Base-by-base conservation (phyloP, 2,113 vertebrate species). In the Neolamprologus brichardi region DNA sequence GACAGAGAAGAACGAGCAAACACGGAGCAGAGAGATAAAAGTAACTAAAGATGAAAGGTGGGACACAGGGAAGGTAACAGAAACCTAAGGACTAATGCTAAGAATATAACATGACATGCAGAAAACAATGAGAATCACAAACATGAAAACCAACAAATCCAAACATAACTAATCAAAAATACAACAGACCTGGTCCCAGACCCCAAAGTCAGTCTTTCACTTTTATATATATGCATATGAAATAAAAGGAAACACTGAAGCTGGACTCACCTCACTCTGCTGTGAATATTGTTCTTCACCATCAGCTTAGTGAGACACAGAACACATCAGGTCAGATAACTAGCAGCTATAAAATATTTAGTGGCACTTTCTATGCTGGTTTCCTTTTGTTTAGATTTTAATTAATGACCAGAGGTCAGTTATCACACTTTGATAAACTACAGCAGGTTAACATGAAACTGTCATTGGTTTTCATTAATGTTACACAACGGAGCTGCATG, bases 361-460 rank as follows among this genome's bases (percentile, higher is more conserved):
- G 62, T 39, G 10, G 17, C 0, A 14, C 34, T 70, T 70, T 41
- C 34, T 39, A 0, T 4, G 37, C 5, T 4, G 37, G n/a, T 25
- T 41, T 70, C 37, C 7, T 41, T 70, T 25, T 9, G 64, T 70
- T 25, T 70, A 23, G 37, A 0, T 70, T 70, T 44, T 6, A 25
- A 9, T 70, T 41, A 15, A 70, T 23, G n/a, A 20, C 34, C n/a
- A 41, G 11, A 41, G 1, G 0, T 62, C 58, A 62, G 5, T 39
- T 37, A 8, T 23, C 7, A 41, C 5, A 62, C 58, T 32, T 62
- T 32, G 28, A 62, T 15, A 32, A 2, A 62, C 28, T 3, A 32
- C 32, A 67, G 32, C 62, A 13, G 4, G 32, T 13, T 2, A 67
- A 1, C 10, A 67, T 37, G 0, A 67, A 18, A 67, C 11, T 34